Base-by-base conservation (phyloP, 2,888 invertebrate species). In the Peribatodes rhomboidaria region DNA sequence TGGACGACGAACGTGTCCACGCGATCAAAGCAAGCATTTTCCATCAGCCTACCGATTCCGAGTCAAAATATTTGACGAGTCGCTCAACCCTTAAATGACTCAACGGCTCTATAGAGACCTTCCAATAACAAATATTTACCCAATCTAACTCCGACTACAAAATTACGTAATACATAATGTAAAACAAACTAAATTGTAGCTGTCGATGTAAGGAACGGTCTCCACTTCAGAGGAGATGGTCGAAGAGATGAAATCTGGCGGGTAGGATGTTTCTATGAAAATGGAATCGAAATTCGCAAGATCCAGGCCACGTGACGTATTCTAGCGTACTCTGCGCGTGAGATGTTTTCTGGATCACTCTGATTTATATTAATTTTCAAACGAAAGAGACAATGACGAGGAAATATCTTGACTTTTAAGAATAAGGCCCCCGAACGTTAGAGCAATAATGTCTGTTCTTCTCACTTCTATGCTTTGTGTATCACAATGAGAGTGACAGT, bases 101-200 rank as follows among this genome's bases (percentile, higher is more conserved):
- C 42, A 35, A 44, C 31, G 44, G 55, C 44, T 55, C 44, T 53
- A 61, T 61, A 42, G 50, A 49, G 61, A 44, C 61, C 49, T 61
- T 61, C 47, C 47, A 49, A 49, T 54, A 54, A 41, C 58, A 58
- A 64, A 63, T 58, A 58, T 58, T 58, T 53, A 41, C 64, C 42
- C 58, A 58, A 62, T 52, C 42, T 42, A 56, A 52, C 52, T 27
- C 22, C 49, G 52, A 56, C 33, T 58, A 54, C 49, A 59, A 63
- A 64, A 58, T 64, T 54, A 54, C 54, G 53, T 31, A 39, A 44
- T 41, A 59, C 59, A 55, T 56, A 68, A 64, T 64, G 62, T 69
- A 67, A 68, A 66, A 64, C 44, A 61, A 63, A 52, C 61, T 49
- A 47, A 56, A 64, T 66, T 63, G 59, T 55, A 59, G 66, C 61